phyloP scores from a whole-genome alignment of 2,888 invertebrate genomes.

The Steinernema hermaphroditum region DNA sequence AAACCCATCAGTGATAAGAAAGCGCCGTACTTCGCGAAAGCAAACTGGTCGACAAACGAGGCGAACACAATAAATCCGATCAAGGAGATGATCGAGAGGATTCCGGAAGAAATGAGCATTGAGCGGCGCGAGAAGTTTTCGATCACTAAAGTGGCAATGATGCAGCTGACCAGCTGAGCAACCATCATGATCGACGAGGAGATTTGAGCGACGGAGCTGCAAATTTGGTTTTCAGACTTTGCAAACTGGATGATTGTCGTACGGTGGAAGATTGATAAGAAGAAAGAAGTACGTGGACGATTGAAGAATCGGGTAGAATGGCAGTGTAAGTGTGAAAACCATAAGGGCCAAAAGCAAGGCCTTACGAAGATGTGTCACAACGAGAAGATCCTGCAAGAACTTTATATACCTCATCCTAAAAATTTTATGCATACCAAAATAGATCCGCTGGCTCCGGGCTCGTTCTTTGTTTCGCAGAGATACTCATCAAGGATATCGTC shows the following conservation, averaged over 20 bases:
- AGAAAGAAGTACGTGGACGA: conserved; percentile 55
- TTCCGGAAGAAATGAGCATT: conserved; percentile 42
- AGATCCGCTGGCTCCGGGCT: conserved; percentile 4
- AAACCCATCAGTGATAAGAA: conserved; percentile 51
- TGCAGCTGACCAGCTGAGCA: conserved; percentile 48
- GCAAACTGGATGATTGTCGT: not conserved
- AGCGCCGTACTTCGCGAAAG: conserved; percentile 45
- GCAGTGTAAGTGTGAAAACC: conserved; percentile 54
- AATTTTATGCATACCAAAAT: conserved; percentile 31
- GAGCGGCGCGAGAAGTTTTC: conserved; percentile 49
- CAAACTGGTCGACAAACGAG: conserved; percentile 42
- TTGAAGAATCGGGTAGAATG: conserved; percentile 63
- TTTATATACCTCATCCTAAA: conserved; percentile 18
- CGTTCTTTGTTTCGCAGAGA: conserved; percentile 36
- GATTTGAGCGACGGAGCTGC: conserved; percentile 51
- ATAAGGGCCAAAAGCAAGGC: conserved; percentile 55
- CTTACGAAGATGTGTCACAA: conserved; percentile 48
- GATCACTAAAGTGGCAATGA: conserved; percentile 52
- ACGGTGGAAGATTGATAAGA: conserved; percentile 29
- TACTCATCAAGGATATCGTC: conserved; percentile 41
- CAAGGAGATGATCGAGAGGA: conserved; percentile 37
- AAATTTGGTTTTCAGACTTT: conserved; percentile 29
- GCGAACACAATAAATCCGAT: conserved; percentile 37
- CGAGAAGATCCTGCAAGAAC: conserved; percentile 43
- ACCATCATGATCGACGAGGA: conserved; percentile 59